A percentile compares a stretch with the other conserved stretches of the same genome.
Evolutionary conservation across 2,113 vertebrate genomes (phyloP).

Genomic region (Sapajus apella): DNA sequence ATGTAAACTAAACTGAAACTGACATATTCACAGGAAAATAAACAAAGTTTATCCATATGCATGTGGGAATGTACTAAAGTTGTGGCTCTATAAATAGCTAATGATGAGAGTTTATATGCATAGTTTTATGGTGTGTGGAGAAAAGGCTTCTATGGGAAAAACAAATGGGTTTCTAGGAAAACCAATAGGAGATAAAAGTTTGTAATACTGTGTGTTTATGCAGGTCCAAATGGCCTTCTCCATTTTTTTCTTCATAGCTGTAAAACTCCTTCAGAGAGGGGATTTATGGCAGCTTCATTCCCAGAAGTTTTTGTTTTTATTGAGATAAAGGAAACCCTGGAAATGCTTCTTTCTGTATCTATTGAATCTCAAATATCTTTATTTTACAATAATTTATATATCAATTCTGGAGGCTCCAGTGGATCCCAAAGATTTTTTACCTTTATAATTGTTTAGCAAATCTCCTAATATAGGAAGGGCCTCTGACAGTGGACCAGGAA

Average conservation of each 20-base stretch:
- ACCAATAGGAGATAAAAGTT: neutral
- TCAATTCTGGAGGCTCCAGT: neutral
- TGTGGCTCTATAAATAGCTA: neutral
- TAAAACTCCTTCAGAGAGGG: neutral
- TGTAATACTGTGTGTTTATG: neutral
- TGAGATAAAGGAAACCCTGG: neutral
- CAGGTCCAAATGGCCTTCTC: neutral
- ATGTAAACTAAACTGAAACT: neutral
- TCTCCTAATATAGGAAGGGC: neutral
- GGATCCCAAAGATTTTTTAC: neutral
- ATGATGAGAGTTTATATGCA: neutral
- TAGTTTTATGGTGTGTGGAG: neutral
- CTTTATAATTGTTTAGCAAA: conserved; percentile 6
- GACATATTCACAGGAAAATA: neutral
- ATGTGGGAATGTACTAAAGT: neutral
- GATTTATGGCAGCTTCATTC: neutral
- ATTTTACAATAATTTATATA: neutral
- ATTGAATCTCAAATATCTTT: neutral
- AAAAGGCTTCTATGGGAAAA: neutral
- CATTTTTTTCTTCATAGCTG: neutral
- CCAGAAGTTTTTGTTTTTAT: neutral
- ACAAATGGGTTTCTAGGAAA: neutral
- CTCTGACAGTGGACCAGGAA: neutral
- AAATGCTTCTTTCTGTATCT: neutral
- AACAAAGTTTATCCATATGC: neutral